Evolutionary conservation across 2,888 invertebrate genomes (phyloP).

Genomic region (Parnassius apollo): DNA sequence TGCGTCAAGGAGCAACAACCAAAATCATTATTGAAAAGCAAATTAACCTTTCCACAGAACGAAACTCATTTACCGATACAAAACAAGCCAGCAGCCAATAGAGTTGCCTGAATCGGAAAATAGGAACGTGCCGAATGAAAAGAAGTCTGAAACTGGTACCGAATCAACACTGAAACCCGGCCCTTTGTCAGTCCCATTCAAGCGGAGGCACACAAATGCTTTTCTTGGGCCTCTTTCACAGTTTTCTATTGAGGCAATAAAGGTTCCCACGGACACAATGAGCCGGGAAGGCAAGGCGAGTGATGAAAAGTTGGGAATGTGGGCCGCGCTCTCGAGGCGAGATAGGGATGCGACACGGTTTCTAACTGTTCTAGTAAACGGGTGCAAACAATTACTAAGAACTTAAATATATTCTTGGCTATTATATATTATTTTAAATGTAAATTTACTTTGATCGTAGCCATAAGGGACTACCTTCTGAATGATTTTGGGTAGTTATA

Average conservation of each 20-base stretch:
- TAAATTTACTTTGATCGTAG: too few species aligned
- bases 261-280: constrained; percentile 80
- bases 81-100: constrained; percentile 61
- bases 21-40: constrained; percentile 61
- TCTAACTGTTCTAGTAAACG: constrained; percentile 18
- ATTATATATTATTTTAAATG: too few species aligned
- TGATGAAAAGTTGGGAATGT: constrained; percentile 79
- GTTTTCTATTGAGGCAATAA: constrained; percentile 79
- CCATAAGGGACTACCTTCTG: too few species aligned
- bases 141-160: constrained; percentile 57
- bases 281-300: constrained; percentile 69
- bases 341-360: constrained; percentile 49
- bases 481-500: too few species aligned
- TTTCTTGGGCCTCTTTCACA: constrained; percentile 76
- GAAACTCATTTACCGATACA: constrained; percentile 78
- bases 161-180: constrained; percentile 58
- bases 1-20: constrained; percentile 48
- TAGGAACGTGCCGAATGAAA: constrained; percentile 55
- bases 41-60: constrained; percentile 66
- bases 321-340: constrained; percentile 69
- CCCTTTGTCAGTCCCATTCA: constrained; percentile 71
- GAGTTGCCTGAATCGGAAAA: constrained; percentile 66
- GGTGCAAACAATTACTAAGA: too few species aligned
- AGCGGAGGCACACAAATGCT: constrained; percentile 70
- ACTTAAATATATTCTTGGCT: too few species aligned